A percentile compares a stretch with the other conserved stretches of the same genome.
Evolutionary conservation across 2,888 invertebrate genomes (phyloP).

Genomic region (Diaphora mendica): DNA sequence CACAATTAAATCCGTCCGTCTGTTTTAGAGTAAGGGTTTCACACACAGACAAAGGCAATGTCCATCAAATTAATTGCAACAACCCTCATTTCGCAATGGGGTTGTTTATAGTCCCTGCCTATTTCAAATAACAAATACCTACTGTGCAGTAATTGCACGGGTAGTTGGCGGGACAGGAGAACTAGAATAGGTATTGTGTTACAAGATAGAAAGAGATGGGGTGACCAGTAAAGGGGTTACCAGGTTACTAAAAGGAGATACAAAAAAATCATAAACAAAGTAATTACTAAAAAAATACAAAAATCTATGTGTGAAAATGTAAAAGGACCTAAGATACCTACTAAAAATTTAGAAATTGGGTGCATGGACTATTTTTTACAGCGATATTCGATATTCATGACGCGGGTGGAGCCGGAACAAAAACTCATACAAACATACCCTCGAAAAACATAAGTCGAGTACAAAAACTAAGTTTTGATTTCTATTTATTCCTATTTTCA

Average conservation of each 20-base stretch:
- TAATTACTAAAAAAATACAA: background rate
- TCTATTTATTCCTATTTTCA: no score
- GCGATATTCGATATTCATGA: no score
- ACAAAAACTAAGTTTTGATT: no score
- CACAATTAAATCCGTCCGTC: slow-evolving; percentile 15
- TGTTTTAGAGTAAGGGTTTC: slow-evolving; percentile 14
- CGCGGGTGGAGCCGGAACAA: no score
- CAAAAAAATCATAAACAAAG: background rate
- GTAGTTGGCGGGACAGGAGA: background rate
- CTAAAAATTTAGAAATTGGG: no score
- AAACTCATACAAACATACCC: no score
- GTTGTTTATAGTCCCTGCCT: slow-evolving; percentile 8
- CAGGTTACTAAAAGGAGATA: background rate
- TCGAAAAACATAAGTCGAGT: no score
- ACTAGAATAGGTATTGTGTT: background rate
- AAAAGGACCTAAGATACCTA: no score
- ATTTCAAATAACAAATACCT: slow-evolving; percentile 9
- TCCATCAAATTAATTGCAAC: slow-evolving; percentile 17
- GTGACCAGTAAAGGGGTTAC: background rate
- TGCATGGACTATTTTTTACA: no score
- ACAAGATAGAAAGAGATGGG: background rate
- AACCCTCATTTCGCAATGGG: slow-evolving; percentile 8
- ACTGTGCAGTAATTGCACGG: background rate
- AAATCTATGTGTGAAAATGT: no score
- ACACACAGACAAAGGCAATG: slow-evolving; percentile 17